Evolutionary conservation across 2,797 vertebrate genomes (phyloP), one percentile per base, ranked within the genome.

Genomic region (Catamblyrhynchus diadema): DNA sequence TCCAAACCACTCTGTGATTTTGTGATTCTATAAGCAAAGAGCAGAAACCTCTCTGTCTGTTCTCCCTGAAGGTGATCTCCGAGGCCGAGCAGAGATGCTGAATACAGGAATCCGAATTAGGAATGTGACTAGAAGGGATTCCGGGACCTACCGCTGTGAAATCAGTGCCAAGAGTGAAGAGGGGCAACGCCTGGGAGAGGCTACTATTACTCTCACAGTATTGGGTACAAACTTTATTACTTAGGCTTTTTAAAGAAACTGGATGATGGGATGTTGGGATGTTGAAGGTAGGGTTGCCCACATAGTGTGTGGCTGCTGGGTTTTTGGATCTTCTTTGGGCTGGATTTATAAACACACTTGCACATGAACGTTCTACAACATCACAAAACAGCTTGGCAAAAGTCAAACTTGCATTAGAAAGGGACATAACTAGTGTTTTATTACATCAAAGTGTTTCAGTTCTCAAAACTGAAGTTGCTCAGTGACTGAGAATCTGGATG

Each of bases 61-160:
- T 92, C 39, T 74, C 18, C 54, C 39, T 79, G 83, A 96, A 99
- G 99, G 97, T 91, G 89, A 98, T 42, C 99, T 99, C 79, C 97
- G 95, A 85, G 97, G 97, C 30, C 98, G 99, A 75, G 99, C 99
- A 2, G 97, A 97, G 91, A 99, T 99, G 60, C 94, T 97, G 2
- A 98, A 98, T 24, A 99, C 99, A 74, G 99, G 98, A 24, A 99
- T 99, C 83, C 98, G 95, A 12, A 98, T 99, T 88, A 97, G 65
- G 37, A 97, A 95, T 57, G 99, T 99, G 88, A 99, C 98, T 45
- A 98, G 99, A 97, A 98, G 95, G 19, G 99, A 99, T 56, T 98
- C 99, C 1, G 99, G 99, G 11, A 98, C 98, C 75, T 99, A 99
- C 78, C 99, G 99, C 37, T 99, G 99, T 47, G 99, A 99, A 98